Conservation (phyloP, 2,888 invertebrate genomes). For the Drosophila suboccidentalis region DNA sequence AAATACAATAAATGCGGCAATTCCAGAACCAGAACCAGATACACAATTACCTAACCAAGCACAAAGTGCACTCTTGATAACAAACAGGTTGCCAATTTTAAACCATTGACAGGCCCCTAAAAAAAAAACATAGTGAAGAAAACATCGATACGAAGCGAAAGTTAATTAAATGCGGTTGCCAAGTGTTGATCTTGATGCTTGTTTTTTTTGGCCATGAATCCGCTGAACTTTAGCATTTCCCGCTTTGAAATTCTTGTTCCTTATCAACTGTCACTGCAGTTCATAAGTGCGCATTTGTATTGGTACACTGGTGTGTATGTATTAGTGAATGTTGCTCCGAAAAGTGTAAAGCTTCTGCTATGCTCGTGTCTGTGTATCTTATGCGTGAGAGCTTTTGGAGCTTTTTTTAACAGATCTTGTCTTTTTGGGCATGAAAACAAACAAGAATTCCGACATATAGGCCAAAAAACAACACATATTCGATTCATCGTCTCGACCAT, state of each 20-base stretch:
- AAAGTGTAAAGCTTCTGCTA: conserved; percentile 1
- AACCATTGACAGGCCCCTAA: conserved; percentile 48
- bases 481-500: conserved; percentile 5
- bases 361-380: not conserved
- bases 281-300: not conserved
- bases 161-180: conserved; percentile 25
- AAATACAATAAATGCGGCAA: conserved; percentile 21
- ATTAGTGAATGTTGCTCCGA: not conserved
- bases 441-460: conserved; percentile 1
- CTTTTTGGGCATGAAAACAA: conserved; percentile 19
- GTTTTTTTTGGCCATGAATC: conserved; percentile 10
- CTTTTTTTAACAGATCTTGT: not conserved
- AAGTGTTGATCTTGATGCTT: conserved; percentile 24
- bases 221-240: conserved; percentile 28
- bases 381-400: not conserved
- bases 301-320: not conserved
- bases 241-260: not conserved
- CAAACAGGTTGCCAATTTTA: not conserved
- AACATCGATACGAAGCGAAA: not conserved
- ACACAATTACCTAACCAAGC: conserved; percentile 6
- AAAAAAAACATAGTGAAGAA: conserved; percentile 3
- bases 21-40: not conserved
- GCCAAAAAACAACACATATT: conserved; percentile 1
- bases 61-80: conserved; percentile 33
- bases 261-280: conserved; percentile 10